These are phyloP conservation scores for Eupithecia tripunctaria DNA, from an alignment of 2,888 invertebrate species.

Conservation along the genomic window DNA sequence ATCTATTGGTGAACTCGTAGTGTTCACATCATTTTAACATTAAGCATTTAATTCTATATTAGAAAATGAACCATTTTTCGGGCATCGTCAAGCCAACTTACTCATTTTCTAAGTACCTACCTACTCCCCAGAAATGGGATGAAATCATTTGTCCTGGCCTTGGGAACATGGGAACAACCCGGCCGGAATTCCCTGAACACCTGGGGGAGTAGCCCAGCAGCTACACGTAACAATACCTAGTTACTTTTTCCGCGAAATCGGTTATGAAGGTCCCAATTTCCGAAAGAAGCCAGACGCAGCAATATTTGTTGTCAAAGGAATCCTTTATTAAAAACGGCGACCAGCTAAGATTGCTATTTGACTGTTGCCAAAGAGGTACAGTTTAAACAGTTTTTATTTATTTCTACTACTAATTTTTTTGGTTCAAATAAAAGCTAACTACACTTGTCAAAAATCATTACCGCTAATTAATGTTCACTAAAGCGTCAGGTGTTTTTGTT, in stretches of 20 bases:
- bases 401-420: neutral
- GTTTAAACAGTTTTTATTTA: neutral
- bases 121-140: neutral
- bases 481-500: no score
- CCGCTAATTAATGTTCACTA: no score
- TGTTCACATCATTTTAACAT: neutral
- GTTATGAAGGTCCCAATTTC: constrained; percentile 1
- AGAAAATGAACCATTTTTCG: no score
- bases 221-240: neutral
- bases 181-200: neutral
- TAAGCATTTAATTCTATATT: neutral
- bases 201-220: no score
- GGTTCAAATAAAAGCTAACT: neutral
- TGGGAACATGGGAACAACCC: no score
- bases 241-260: neutral
- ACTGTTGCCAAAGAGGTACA: neutral
- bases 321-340: neutral
- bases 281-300: neutral
- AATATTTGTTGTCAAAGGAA: neutral
- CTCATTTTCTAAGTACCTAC: no score
- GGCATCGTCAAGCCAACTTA: no score
- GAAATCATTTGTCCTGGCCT: neutral
- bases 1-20: no score
- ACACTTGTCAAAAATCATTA: no score
- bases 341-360: neutral